These are phyloP conservation scores for Acanthosepion esculentum DNA, from an alignment of 2,888 invertebrate genomes.

Conservation along the genomic window DNA sequence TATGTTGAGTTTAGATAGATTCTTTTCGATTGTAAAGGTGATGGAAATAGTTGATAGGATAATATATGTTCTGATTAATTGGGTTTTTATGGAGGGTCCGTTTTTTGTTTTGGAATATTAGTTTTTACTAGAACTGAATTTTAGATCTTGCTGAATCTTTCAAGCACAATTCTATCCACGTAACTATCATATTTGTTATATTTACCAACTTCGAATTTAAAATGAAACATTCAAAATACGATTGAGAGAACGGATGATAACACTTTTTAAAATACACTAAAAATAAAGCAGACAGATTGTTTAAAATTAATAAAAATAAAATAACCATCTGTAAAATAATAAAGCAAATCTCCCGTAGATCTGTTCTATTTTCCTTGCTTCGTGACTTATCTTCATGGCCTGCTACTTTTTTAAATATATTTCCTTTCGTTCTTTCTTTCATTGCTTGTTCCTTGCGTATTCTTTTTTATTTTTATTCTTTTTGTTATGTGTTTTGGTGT, in stretches of 20 bases:
- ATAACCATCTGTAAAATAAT: background rate
- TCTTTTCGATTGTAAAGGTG: no score
- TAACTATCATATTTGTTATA: no score
- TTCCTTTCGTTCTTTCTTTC: background rate
- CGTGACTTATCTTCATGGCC: background rate
- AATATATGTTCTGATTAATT: no score
- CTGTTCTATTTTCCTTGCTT: background rate
- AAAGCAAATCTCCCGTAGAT: background rate
- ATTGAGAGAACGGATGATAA: background rate
- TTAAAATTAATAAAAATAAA: background rate
- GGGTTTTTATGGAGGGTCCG: no score
- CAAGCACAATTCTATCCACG: no score
- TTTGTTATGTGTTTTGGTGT: background rate
- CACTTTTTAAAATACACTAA: background rate
- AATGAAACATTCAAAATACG: background rate
- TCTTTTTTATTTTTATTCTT: background rate
- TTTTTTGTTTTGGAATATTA: no score
- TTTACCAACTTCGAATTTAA: no score
- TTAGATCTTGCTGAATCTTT: no score
- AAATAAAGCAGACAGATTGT: background rate
- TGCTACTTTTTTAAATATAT: background rate
- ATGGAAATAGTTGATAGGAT: no score
- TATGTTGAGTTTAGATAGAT: no score
- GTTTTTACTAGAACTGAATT: no score
- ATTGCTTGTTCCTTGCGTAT: background rate